These are phyloP conservation scores for Stictonetta naevosa DNA, from an alignment of 2,113 vertebrate species.

Conservation along the genomic window DNA sequence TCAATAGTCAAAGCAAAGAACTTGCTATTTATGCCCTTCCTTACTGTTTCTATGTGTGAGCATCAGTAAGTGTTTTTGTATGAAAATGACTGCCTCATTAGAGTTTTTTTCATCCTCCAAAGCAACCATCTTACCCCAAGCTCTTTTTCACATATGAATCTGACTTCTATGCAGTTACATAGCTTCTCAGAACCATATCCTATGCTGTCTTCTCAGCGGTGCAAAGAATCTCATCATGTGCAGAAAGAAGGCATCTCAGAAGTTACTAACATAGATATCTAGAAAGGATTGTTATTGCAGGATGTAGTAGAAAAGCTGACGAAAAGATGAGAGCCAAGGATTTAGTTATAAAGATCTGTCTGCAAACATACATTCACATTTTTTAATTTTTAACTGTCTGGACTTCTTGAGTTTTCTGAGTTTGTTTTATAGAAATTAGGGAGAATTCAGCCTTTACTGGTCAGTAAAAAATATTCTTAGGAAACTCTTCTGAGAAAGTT, in stretches of 20 bases:
- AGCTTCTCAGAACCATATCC: not conserved
- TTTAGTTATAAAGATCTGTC: not conserved
- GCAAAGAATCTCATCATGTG: not conserved
- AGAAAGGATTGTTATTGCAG: not conserved
- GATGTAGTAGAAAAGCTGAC: not conserved
- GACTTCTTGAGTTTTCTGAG: not conserved
- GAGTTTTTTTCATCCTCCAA: not conserved
- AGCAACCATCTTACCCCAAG: not conserved
- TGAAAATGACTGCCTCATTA: not conserved
- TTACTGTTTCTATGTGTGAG: not conserved
- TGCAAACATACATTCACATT: not conserved
- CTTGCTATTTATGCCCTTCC: not conserved
- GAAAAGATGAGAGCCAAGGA: not conserved
- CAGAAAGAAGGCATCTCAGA: not conserved
- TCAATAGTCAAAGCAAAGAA: not conserved
- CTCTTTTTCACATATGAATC: not conserved
- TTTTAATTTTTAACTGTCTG: not conserved
- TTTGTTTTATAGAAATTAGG: not conserved
- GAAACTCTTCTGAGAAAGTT: not conserved
- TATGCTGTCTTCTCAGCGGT: not conserved
- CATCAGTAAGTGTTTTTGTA: not conserved
- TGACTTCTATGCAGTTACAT: not conserved
- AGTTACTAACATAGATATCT: not conserved
- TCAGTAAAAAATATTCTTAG: not conserved
- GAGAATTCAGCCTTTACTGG: not conserved